Evolutionary conservation across 2,888 invertebrate species (phyloP).

Genomic region (Lithophane leautieri): DNA sequence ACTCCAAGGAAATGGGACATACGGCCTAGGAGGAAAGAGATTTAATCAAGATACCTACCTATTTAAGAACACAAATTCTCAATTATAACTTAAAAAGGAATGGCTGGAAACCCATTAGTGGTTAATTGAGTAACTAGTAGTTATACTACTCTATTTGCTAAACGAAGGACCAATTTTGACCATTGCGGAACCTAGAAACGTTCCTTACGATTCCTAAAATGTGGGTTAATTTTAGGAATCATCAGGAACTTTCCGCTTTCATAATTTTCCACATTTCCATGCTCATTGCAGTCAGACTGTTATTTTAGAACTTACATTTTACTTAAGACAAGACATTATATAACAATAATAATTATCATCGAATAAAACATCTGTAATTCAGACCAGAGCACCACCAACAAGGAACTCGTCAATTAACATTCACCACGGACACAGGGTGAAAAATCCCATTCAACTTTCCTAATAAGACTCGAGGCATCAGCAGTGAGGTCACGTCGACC

Average conservation of each 20-base stretch:
- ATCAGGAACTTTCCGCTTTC: background rate
- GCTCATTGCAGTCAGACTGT: background rate
- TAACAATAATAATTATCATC: background rate
- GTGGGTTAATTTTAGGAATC: no score
- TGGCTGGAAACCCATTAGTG: background rate
- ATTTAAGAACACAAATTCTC: background rate
- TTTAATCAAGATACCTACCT: background rate
- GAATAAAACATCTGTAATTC: conserved; percentile 25
- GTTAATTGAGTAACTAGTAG: no score
- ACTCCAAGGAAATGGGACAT: background rate
- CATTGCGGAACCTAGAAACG: background rate
- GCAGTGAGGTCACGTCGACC: conserved; percentile 78
- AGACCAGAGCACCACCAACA: conserved; percentile 13
- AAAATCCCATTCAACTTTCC: conserved; percentile 73
- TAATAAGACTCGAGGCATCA: conserved; percentile 74
- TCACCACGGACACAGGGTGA: conserved; percentile 59
- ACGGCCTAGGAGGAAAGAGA: background rate
- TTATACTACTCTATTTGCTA: no score
- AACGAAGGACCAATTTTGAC: background rate
- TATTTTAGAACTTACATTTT: background rate
- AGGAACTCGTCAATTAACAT: conserved; percentile 57
- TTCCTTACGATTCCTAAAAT: no score
- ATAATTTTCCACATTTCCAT: background rate
- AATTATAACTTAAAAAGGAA: background rate
- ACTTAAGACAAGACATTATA: background rate